Conservation (phyloP, 2,888 invertebrate genomes). For the Omphaloscelis lunosa region DNA sequence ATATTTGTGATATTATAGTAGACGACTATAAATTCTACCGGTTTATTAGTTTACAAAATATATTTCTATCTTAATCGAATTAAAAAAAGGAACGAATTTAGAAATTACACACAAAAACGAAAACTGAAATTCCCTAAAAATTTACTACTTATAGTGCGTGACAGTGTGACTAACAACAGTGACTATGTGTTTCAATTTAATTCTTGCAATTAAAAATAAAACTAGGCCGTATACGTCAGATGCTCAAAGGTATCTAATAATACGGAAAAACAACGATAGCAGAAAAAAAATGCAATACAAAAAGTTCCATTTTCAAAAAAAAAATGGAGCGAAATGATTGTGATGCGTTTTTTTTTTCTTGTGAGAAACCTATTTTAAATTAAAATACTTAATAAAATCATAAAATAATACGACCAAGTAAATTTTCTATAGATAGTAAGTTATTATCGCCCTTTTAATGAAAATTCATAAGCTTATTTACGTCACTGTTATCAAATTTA, state of each 20-base stretch:
- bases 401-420: not conserved
- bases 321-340: not conserved
- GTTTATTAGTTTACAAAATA: not conserved
- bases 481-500: conserved; percentile 31
- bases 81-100: not conserved
- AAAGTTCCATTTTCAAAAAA: conserved; percentile 16
- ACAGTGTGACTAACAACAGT: not conserved
- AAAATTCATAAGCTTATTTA: conserved; percentile 32
- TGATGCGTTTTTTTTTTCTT: not conserved
- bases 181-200: conserved; percentile 13
- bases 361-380: not conserved
- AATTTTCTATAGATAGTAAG: conserved; percentile 15
- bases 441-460: conserved; percentile 7
- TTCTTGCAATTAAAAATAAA: not conserved
- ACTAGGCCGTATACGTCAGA: not conserved
- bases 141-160: not conserved
- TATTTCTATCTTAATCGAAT: not conserved
- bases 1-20: not conserved
- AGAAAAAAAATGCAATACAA: not conserved
- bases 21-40: not conserved
- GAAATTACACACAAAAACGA: not conserved
- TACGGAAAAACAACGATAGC: not conserved
- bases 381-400: not conserved
- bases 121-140: not conserved
- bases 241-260: conserved; percentile 6